Percentiles rank a stretch among this genome's conserved stretches.
phyloP scores from a whole-genome alignment of 2,888 invertebrate genomes.

The Drosophila pseudotalamancana region DNA sequence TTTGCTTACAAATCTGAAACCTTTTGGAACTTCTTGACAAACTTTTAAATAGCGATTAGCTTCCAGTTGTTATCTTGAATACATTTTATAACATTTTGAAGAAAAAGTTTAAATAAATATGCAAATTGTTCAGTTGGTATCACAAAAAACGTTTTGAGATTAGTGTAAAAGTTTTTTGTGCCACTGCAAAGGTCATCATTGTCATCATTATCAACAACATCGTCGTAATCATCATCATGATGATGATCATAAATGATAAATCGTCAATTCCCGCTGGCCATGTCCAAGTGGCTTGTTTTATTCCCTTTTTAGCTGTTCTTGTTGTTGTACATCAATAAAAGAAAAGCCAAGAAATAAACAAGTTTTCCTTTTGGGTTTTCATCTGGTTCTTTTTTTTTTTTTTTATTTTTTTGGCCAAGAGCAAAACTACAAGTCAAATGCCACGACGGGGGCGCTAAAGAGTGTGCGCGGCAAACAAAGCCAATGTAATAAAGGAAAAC shows the following conservation, averaged over 20 bases:
- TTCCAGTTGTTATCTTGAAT: conserved; percentile 6
- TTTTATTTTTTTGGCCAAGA: conserved; percentile 37
- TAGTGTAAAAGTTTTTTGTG: conserved; percentile 46
- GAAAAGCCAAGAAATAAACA: conserved; percentile 48
- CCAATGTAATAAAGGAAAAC: conserved; percentile 68
- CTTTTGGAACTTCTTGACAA: neutral
- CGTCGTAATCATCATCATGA: conserved; percentile 16
- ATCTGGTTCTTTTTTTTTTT: conserved; percentile 14
- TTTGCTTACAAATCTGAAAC: neutral
- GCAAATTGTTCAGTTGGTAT: conserved; percentile 52
- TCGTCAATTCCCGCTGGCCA: conserved; percentile 65
- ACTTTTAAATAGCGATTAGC: conserved; percentile 29
- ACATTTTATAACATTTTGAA: neutral
- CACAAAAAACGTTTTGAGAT: conserved; percentile 45
- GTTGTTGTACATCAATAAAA: conserved; percentile 56
- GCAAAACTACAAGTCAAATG: conserved; percentile 43
- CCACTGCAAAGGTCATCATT: conserved; percentile 39
- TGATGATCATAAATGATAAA: conserved; percentile 73
- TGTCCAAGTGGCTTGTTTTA: conserved; percentile 50
- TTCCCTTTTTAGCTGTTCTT: conserved; percentile 16
- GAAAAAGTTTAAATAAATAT: conserved; percentile 50
- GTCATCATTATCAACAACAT: conserved; percentile 64
- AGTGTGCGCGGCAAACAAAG: conserved; percentile 50
- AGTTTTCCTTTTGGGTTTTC: conserved; percentile 31
- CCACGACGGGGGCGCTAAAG: conserved; percentile 16